Base-by-base conservation (phyloP, 2,888 invertebrate species). In the Melieria picta region DNA sequence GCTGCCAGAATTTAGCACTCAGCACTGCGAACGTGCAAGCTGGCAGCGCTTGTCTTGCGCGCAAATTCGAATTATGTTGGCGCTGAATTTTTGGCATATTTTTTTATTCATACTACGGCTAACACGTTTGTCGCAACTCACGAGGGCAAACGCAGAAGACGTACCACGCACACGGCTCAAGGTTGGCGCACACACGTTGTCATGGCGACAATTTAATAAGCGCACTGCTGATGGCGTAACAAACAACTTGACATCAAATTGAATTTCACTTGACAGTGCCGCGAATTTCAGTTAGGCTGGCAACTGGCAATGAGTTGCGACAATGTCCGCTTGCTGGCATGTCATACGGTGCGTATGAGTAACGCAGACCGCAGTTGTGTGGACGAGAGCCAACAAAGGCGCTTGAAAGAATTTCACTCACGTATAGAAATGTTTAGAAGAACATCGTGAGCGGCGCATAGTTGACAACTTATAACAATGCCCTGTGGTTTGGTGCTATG, bases 191-290 rank as follows among this genome's bases (percentile, higher is more conserved):
- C 48, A 30, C 45, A n/a, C 61, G 62, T 55, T 62, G 30, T 62
- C 47, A 55, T 46, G 43, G 62, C 47, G 69, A 69, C 62, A 69
- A 69, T 69, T 69, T 69, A 69, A 69, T 69, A 69, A 69, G 42
- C 56, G 62, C 55, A 52, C 62, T 56, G 69, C 55, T 56, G 62
- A 55, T 62, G 11, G 47, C 46, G 48, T 46, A 45, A 56, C 57
- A 69, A 69, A 69, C 48, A 69, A 52, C 61, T 69, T 55, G 50
- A 61, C 68, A 61, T 62, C 60, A 69, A 69, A 69, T 69, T 69
- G 61, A 69, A 46, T 69, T 69, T 16, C 13, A 42, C 30, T 7
- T 50, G 43, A 60, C 50, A 67, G 60, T 50, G 50, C 67, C 13
- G 46, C 30, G 30, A 30, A 30, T 30, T 30, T 30, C 30, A 30